Evolutionary conservation across 30 jellyfish, hydroid and myxozoan genomes (phyloP).

Genomic region (Cassiopea andromeda): DNA sequence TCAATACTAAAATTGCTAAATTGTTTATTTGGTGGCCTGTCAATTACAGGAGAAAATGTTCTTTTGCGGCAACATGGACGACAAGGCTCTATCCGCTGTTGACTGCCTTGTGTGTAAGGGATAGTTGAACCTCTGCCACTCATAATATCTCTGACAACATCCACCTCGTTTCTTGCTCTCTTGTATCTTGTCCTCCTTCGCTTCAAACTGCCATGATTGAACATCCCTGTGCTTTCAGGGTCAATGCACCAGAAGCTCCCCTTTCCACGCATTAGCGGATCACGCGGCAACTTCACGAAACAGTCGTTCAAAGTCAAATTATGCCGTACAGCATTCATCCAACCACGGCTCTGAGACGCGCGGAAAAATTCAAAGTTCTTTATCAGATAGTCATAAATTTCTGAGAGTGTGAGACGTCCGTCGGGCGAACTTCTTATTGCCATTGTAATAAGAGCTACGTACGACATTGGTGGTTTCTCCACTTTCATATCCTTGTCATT

Average conservation of each 20-base stretch:
- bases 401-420: slow-evolving; percentile 51
- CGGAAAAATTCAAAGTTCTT: slow-evolving; percentile 57
- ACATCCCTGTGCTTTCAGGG: slow-evolving; percentile 71
- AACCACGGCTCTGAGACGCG: slow-evolving; percentile 43
- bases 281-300: slow-evolving; percentile 71
- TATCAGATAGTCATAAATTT: slow-evolving; percentile 51
- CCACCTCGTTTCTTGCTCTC: slow-evolving; percentile 51
- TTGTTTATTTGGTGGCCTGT: slow-evolving; percentile 25
- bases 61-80: neutral
- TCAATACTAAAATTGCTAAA: slow-evolving; percentile 62
- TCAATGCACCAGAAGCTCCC: slow-evolving; percentile 74
- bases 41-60: slow-evolving; percentile 14
- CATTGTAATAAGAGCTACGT: slow-evolving; percentile 72
- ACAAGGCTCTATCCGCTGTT: neutral
- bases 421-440: slow-evolving; percentile 47
- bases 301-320: slow-evolving; percentile 73
- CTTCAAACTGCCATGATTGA: slow-evolving; percentile 74
- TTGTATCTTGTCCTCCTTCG: slow-evolving; percentile 63
- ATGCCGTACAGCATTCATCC: slow-evolving; percentile 84
- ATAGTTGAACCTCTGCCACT: neutral
- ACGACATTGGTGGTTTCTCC: slow-evolving; percentile 69
- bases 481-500: slow-evolving; percentile 21
- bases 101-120: neutral
- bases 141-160: slow-evolving; percentile 36
- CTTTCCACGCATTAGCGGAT: slow-evolving; percentile 70